Conservation (phyloP, 2,888 invertebrate genomes). For the Cephus spinipes region DNA sequence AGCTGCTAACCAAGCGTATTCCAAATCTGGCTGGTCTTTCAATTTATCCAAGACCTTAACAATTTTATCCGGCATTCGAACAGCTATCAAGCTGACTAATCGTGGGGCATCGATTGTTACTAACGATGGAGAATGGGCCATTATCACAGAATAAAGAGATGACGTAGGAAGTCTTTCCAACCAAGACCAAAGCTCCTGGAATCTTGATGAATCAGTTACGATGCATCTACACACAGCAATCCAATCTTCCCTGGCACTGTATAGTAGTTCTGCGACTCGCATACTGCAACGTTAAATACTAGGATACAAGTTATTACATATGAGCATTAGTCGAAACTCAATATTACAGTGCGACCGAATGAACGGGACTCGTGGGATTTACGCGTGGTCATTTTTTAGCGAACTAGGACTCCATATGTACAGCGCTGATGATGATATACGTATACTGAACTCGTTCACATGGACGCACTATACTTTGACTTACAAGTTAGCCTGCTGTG, state of each 20-base stretch:
- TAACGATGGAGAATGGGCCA: slow-evolving; percentile 44
- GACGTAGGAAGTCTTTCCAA: slow-evolving; percentile 50
- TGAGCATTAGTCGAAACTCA: not conserved
- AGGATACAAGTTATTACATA: slow-evolving; percentile 2
- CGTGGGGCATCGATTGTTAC: slow-evolving; percentile 50
- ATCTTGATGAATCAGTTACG: slow-evolving; percentile 51
- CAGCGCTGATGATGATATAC: not conserved
- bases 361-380: not conserved
- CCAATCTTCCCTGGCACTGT: slow-evolving; percentile 62
- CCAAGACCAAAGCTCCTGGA: slow-evolving; percentile 58
- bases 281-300: slow-evolving; percentile 45
- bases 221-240: slow-evolving; percentile 60
- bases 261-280: slow-evolving; percentile 57
- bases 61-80: slow-evolving; percentile 57
- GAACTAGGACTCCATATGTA: not conserved
- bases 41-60: slow-evolving; percentile 57
- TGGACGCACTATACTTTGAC: slow-evolving; percentile 18
- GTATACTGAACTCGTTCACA: not conserved
- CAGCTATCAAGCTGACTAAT: slow-evolving; percentile 49
- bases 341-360: not conserved
- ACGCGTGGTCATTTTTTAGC: not conserved
- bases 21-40: slow-evolving; percentile 47
- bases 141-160: slow-evolving; percentile 48
- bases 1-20: slow-evolving; percentile 52
- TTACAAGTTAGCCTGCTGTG: slow-evolving; percentile 61